These are phyloP conservation scores for Acrocephalus kingi DNA, from an alignment of 2,113 vertebrate genomes.

Conservation along the genomic window DNA sequence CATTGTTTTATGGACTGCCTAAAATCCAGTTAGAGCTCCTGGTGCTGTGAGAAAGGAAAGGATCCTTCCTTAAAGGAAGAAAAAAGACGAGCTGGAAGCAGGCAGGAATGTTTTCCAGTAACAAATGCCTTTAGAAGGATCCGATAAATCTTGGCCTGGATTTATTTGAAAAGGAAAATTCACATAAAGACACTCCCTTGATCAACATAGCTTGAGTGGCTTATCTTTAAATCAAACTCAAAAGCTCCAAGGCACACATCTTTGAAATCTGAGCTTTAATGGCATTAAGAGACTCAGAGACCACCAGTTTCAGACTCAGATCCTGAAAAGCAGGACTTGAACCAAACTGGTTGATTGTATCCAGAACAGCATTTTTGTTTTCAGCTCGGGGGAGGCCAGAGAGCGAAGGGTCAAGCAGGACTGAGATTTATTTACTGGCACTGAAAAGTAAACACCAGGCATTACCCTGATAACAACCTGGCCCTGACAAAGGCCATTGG, in stretches of 20 bases:
- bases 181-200: conserved; percentile 68
- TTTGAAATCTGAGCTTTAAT: conserved; percentile 85
- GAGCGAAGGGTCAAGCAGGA: conserved; percentile 74
- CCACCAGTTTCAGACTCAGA: conserved; percentile 46
- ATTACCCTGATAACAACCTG: conserved; percentile 58
- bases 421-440: conserved; percentile 73
- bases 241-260: conserved; percentile 78
- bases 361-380: conserved; percentile 86
- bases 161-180: conserved; percentile 71
- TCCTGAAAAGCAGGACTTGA: conserved; percentile 76
- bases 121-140: conserved; percentile 55
- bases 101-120: conserved; percentile 61
- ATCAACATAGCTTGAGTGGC: conserved; percentile 66
- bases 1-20: neutral
- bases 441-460: conserved; percentile 62
- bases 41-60: neutral
- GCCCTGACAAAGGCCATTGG: conserved; percentile 64
- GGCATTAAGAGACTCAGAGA: conserved; percentile 62
- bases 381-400: conserved; percentile 68
- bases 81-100: conserved; percentile 45
- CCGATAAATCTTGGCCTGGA: conserved; percentile 63
- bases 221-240: conserved; percentile 81
- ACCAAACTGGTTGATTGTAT: conserved; percentile 82
- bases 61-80: conserved; percentile 22
- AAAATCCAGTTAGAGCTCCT: neutral